Evolutionary conservation across 2,113 vertebrate genomes (phyloP).

Genomic region (Leptosomus discolor): DNA sequence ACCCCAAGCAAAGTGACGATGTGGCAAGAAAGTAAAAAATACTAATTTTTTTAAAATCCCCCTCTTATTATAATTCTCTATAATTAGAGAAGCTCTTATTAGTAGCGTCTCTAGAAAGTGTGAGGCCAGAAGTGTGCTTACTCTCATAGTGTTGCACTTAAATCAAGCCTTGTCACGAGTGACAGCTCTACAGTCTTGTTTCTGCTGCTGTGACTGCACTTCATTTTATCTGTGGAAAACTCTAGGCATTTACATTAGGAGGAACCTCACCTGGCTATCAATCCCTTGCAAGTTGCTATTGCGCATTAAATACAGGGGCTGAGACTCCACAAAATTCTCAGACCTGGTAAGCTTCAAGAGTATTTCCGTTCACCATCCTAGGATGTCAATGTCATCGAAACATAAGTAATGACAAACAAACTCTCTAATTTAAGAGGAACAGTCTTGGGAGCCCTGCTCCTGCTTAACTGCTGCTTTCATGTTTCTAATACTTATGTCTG

Average conservation of each 20-base stretch:
- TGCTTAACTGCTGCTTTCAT: background rate
- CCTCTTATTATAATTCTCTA: too few relatives aligned
- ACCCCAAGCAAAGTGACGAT: background rate
- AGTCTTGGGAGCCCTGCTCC: background rate
- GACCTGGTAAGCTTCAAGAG: background rate
- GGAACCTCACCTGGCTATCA: background rate
- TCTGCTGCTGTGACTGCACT: background rate
- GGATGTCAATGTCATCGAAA: background rate
- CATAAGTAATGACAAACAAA: background rate
- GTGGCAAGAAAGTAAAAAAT: background rate
- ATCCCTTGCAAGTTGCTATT: background rate
- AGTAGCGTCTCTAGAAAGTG: background rate
- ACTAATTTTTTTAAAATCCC: background rate
- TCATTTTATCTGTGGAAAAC: background rate
- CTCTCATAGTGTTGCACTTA: background rate
- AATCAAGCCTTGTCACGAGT: background rate
- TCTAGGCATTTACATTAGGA: background rate
- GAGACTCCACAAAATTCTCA: background rate
- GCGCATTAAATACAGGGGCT: background rate
- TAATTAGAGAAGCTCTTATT: too few relatives aligned
- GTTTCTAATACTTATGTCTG: background rate
- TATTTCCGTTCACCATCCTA: background rate
- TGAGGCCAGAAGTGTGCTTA: background rate
- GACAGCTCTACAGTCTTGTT: background rate
- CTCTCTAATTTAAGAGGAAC: background rate